A percentile compares a stretch with the other conserved stretches of the same genome.
Conservation (phyloP, 1,140 invertebrate species). For the Drosophila sproati region DNA sequence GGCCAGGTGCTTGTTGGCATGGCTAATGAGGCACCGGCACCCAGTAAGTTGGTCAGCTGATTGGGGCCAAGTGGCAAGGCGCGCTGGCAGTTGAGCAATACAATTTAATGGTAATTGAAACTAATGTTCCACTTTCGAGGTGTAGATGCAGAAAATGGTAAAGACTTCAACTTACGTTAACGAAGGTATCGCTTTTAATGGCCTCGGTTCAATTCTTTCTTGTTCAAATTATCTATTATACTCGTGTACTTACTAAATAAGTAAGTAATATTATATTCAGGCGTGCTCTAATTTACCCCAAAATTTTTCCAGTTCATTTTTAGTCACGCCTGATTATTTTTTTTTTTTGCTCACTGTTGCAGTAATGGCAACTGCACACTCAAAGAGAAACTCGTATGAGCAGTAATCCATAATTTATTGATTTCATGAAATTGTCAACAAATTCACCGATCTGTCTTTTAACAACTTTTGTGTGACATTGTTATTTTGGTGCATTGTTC, state of each 20-base stretch:
- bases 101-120: slow-evolving; percentile 50
- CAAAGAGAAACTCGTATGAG: neutral
- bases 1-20: slow-evolving; percentile 76
- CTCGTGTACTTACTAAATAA: too few relatives aligned
- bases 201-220: too few relatives aligned
- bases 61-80: slow-evolving; percentile 67
- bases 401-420: neutral
- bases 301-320: too few relatives aligned
- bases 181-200: too few relatives aligned
- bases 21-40: slow-evolving; percentile 66
- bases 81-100: neutral
- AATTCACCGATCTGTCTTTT: neutral
- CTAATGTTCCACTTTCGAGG: neutral
- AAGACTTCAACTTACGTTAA: too few relatives aligned
- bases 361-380: neutral
- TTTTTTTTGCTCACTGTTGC: too few relatives aligned
- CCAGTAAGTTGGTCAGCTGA: slow-evolving; percentile 71
- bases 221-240: too few relatives aligned
- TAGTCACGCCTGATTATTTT: too few relatives aligned
- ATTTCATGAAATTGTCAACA: neutral
- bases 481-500: slow-evolving; percentile 44
- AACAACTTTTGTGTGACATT: slow-evolving; percentile 14
- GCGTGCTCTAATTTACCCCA: too few relatives aligned
- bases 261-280: too few relatives aligned
- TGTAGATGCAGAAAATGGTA: neutral